These are phyloP conservation scores for Rotaria sp. DNA, from an alignment of 2,888 invertebrate species.

Conservation along the genomic window DNA sequence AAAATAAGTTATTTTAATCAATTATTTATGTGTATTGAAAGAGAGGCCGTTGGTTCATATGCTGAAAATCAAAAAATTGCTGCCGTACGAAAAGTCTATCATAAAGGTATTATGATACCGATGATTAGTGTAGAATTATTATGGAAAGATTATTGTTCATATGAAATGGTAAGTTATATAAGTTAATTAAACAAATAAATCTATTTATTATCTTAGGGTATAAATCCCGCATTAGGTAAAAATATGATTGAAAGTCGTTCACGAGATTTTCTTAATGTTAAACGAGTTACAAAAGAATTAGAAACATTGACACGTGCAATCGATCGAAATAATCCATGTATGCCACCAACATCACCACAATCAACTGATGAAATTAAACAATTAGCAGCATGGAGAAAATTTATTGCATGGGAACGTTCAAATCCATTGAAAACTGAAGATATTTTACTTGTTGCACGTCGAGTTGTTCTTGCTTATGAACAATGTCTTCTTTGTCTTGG, in stretches of 20 bases:
- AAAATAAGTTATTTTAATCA: slow-evolving; percentile 71
- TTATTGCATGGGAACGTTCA: slow-evolving; percentile 89
- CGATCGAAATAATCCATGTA: slow-evolving; percentile 86
- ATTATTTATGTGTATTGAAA: slow-evolving; percentile 43
- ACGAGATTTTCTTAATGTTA: slow-evolving; percentile 92
- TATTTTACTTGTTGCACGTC: slow-evolving; percentile 56
- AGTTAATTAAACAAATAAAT: not conserved
- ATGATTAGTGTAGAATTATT: slow-evolving; percentile 91
- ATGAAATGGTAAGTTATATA: slow-evolving; percentile 64
- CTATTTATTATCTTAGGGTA: slow-evolving; percentile 61
- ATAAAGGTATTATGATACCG: slow-evolving; percentile 87
- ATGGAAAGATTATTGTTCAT: slow-evolving; percentile 87
- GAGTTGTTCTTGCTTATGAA: slow-evolving; percentile 94
- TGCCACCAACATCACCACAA: slow-evolving; percentile 75
- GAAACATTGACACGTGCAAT: slow-evolving; percentile 86
- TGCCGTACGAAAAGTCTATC: slow-evolving; percentile 93
- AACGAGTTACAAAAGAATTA: slow-evolving; percentile 87
- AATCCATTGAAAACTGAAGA: slow-evolving; percentile 95
- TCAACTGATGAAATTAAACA: slow-evolving; percentile 78
- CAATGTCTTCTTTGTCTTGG: slow-evolving; percentile 90
- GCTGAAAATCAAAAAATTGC: slow-evolving; percentile 99
- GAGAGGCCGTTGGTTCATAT: slow-evolving; percentile 91
- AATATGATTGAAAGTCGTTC: slow-evolving; percentile 91
- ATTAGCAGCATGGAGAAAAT: slow-evolving; percentile 83
- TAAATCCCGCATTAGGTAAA: slow-evolving; percentile 81